Conservation (phyloP, 2,113 vertebrate genomes). For the Labrus mixtus region DNA sequence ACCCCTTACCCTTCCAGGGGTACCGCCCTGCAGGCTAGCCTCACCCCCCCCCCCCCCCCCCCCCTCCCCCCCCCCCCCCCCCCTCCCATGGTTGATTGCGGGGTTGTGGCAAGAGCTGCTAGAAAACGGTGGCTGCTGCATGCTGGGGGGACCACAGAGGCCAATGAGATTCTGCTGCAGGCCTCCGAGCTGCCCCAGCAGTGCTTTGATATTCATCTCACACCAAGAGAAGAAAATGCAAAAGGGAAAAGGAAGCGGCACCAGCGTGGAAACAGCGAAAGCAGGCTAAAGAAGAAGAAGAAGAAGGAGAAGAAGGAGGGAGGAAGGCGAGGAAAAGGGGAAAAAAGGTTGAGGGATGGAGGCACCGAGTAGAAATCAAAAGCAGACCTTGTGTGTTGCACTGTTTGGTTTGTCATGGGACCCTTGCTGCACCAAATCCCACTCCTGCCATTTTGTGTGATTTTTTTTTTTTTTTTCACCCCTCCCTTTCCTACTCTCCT, state of each 20-base stretch:
- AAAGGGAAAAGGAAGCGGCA: constrained; percentile 78
- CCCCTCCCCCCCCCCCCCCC: constrained; percentile 28
- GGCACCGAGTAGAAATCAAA: constrained; percentile 87
- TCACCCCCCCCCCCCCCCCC: constrained; percentile 18
- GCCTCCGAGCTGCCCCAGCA: constrained; percentile 84
- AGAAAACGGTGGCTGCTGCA: constrained; percentile 58
- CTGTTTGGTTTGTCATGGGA: constrained; percentile 90
- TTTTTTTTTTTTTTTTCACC: constrained; percentile 70
- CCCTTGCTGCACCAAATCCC: constrained; percentile 88
- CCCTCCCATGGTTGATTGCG: constrained; percentile 58
- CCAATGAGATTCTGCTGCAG: constrained; percentile 88
- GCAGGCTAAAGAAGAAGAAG: constrained; percentile 52
- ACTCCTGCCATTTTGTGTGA: constrained; percentile 85
- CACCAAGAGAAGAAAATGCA: constrained; percentile 90
- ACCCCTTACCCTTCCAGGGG: constrained; percentile 60
- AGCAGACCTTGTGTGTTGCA: constrained; percentile 86
- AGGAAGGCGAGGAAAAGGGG: constrained; percentile 54
- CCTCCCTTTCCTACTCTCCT: constrained; percentile 56
- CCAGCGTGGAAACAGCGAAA: constrained; percentile 85
- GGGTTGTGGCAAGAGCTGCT: constrained; percentile 63
- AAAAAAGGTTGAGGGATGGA: constrained; percentile 62
- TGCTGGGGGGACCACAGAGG: constrained; percentile 62
- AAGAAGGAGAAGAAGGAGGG: constrained; percentile 58
- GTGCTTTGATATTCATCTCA: constrained; percentile 93
- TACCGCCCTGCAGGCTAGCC: constrained; percentile 61